These are phyloP conservation scores for Rhegmatorhina hoffmannsi DNA, from an alignment of 2,113 vertebrate species.

Conservation along the genomic window DNA sequence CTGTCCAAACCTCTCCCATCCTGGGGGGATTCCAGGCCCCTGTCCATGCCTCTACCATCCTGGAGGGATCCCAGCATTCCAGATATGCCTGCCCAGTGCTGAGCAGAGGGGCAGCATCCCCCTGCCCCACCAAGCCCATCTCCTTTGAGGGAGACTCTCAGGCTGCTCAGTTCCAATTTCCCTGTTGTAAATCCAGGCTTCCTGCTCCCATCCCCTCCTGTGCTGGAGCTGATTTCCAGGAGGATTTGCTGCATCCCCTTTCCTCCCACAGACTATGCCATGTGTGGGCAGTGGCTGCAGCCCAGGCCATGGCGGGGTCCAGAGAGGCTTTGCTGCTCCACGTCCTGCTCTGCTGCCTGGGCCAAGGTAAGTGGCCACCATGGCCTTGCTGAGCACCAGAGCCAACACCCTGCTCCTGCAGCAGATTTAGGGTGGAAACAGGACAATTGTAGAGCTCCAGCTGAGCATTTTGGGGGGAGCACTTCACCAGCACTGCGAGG, in stretches of 20 bases:
- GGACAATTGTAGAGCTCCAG: accelerated
- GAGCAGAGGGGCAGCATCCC: background rate
- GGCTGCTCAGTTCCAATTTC: background rate
- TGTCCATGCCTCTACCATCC: accelerated
- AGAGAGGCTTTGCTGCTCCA: background rate
- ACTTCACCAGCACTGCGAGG: accelerated
- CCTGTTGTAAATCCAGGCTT: accelerated
- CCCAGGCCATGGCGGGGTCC: conserved; percentile 6
- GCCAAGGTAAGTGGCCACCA: background rate
- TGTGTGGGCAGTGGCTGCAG: background rate
- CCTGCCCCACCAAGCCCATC: accelerated
- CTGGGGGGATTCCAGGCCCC: background rate
- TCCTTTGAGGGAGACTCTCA: accelerated
- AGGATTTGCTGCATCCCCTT: background rate
- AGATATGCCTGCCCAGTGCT: background rate
- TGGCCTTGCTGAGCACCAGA: accelerated
- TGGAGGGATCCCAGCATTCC: accelerated
- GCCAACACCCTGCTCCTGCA: accelerated
- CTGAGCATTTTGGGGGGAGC: accelerated
- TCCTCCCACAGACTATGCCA: background rate
- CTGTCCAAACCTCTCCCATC: accelerated
- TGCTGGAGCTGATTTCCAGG: background rate
- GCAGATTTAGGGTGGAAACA: accelerated
- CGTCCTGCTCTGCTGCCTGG: conserved; percentile 57
- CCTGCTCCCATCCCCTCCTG: accelerated